These are phyloP conservation scores for Clepsis dumicolana DNA, from an alignment of 2,888 invertebrate species.

Conservation along the genomic window DNA sequence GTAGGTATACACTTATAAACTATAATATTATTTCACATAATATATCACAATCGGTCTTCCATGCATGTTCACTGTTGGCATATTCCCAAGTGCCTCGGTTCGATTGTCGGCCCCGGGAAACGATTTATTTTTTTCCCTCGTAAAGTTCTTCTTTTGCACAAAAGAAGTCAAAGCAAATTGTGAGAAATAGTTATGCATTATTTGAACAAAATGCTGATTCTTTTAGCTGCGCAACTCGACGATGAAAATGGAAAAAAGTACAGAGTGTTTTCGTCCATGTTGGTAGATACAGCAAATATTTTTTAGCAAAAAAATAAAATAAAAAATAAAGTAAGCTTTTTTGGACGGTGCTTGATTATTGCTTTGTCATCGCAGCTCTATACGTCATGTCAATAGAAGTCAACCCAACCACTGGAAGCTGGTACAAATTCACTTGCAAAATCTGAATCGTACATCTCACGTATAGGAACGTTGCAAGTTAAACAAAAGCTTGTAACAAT, in stretches of 20 bases:
- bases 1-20: neutral
- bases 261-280: no score
- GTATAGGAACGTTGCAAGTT: no score
- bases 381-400: no score
- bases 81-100: constrained; percentile 33
- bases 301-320: no score
- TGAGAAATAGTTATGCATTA: constrained; percentile 1
- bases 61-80: constrained; percentile 17
- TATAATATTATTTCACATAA: neutral
- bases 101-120: constrained; percentile 25
- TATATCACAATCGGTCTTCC: constrained; percentile 3
- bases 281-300: no score
- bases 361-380: no score
- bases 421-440: no score
- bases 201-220: neutral
- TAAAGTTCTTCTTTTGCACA: constrained; percentile 20
- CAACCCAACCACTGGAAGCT: no score
- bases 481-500: no score
- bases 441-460: no score
- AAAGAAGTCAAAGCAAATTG: neutral
- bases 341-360: no score
- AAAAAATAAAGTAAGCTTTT: no score
- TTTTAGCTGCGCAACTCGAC: neutral
- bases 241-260: neutral
- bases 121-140: constrained; percentile 29